Conservation (phyloP, 2,113 vertebrate genomes). For the Leptodactylus fuscus region DNA sequence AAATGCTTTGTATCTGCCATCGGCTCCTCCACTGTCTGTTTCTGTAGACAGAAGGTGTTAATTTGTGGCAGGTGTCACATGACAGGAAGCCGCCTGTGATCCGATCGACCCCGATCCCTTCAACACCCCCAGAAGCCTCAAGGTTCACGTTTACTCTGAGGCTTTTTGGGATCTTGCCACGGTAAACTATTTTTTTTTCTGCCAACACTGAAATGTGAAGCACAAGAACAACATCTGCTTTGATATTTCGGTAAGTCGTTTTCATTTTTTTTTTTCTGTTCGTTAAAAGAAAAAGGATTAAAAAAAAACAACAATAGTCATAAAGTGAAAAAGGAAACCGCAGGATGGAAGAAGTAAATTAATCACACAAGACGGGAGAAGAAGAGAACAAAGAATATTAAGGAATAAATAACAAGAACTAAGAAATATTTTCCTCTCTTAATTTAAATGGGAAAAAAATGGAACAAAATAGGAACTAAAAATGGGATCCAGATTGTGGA, state of each 20-base stretch:
- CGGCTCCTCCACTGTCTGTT: not conserved
- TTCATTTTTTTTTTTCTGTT: constrained; percentile 1
- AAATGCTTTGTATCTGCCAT: constrained; percentile 43
- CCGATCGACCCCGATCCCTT: not conserved
- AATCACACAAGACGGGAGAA: constrained; percentile 34
- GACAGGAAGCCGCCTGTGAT: not conserved
- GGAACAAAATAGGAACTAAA: constrained; percentile 27
- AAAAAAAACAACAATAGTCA: constrained; percentile 23
- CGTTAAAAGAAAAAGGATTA: constrained; percentile 44
- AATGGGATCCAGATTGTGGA: constrained; percentile 47
- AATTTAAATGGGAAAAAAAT: constrained; percentile 33
- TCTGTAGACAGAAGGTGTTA: constrained; percentile 34
- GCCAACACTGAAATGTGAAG: constrained; percentile 38
- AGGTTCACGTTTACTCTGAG: not conserved
- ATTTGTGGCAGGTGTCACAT: constrained; percentile 35
- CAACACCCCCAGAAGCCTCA: constrained; percentile 2
- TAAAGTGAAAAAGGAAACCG: constrained; percentile 51
- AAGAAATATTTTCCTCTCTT: constrained; percentile 48
- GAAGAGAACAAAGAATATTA: constrained; percentile 53
- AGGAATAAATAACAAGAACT: constrained; percentile 53
- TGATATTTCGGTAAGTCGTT: constrained; percentile 48
- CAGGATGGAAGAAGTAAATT: constrained; percentile 51
- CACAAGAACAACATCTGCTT: constrained; percentile 48
- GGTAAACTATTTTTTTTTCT: constrained; percentile 33
- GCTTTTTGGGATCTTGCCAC: constrained; percentile 1